phyloP scores from a whole-genome alignment of 1,140 invertebrate species.

The Cotesia chilonis region DNA sequence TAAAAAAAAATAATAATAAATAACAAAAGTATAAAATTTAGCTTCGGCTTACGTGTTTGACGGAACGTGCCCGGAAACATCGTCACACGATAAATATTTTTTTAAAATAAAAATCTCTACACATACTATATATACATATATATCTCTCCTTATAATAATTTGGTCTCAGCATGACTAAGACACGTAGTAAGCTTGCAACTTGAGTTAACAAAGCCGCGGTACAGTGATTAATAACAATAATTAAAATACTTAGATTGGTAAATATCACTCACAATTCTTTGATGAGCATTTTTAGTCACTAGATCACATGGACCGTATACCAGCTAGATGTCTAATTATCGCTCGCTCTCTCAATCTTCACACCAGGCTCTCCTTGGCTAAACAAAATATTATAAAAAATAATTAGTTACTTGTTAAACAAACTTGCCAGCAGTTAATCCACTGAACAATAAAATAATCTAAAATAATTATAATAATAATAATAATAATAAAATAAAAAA shows the following conservation, averaged over 20 bases:
- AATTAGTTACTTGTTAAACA: background rate
- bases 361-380: background rate
- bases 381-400: too few species aligned
- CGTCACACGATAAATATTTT: background rate
- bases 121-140: constrained; percentile 38
- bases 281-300: constrained; percentile 59
- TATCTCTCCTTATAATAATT: constrained; percentile 27
- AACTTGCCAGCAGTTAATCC: background rate
- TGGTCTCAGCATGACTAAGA: background rate
- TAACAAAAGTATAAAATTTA: background rate
- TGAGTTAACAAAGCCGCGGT: background rate
- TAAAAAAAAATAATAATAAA: background rate
- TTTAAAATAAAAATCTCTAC: constrained; percentile 25
- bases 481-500: too few species aligned
- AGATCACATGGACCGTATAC: constrained; percentile 37
- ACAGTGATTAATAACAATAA: background rate
- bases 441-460: background rate
- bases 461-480: too few species aligned
- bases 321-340: too few species aligned
- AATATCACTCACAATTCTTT: constrained; percentile 61
- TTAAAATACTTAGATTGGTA: constrained; percentile 6
- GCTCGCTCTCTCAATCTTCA: background rate
- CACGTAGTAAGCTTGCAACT: background rate
- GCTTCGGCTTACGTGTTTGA: background rate
- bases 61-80: constrained; percentile 22